Evolutionary conservation across 2,888 invertebrate genomes (phyloP), one percentile per base, ranked within the genome.

Genomic region (Drosophila demipolita): DNA sequence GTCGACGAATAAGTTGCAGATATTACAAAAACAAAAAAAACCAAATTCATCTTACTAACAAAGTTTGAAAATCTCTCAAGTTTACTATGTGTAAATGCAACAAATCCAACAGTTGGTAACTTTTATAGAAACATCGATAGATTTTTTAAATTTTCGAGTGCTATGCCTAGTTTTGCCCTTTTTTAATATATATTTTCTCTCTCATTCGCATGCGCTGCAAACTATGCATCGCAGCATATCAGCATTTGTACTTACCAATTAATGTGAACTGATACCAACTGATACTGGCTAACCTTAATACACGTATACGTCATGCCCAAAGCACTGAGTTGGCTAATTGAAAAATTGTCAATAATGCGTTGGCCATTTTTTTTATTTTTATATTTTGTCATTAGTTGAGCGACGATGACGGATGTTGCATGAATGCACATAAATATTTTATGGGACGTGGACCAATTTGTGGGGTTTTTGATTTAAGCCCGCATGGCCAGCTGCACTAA

Each of bases 361-460:
- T 78, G 40, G 53, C 50, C 38, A 60, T n/a, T 52, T 52, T 33
- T 42, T 4, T n/a, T 38, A 17, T 20, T 1, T 17, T 29, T 29
- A 0, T 29, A 36, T 15, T 75, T 26, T 17, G 50, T 36, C 77
- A 66, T 48, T 55, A 63, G 73, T 61, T 40, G 9, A 48, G 50
- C 52, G 72, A 68, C 54, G 75, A 70, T 38, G 61, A 42, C 61
- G 53, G n/a, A 58, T 61, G 64, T 57, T 63, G 53, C 62, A 68
- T 42, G 80, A 88, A 73, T 70, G 75, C 83, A 80, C 35, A 35
- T 40, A 50, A 68, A 11, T 7, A 78, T 80, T 88, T 84, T 84
- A 83, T 83, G 87, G 57, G 54, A 70, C 20, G 32, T 50, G 67
- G 57, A 70, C 87, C 77, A 88, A 71, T 81, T 87, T 80, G 53